These are phyloP conservation scores for Zaprionus tsacasi DNA, from an alignment of 1,140 invertebrate genomes.

Conservation along the genomic window DNA sequence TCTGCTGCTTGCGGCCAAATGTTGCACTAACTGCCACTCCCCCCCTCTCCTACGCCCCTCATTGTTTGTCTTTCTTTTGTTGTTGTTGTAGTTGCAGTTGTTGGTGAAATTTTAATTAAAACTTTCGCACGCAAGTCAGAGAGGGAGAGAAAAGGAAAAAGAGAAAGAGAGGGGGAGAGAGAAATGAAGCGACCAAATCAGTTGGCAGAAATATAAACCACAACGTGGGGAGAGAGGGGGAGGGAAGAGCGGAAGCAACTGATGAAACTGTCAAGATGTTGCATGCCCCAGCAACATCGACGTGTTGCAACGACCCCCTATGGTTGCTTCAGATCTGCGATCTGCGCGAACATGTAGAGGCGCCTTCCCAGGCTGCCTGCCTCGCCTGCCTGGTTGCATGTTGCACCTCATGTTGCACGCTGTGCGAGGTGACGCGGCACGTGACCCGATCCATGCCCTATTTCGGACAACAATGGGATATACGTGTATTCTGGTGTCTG, in stretches of 20 bases:
- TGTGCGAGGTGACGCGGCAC: constrained; percentile 49
- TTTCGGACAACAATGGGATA: constrained; percentile 38
- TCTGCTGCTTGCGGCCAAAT: constrained; percentile 29
- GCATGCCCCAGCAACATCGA: constrained; percentile 6
- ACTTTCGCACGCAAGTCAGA: constrained; percentile 35
- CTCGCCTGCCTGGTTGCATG: constrained; percentile 7
- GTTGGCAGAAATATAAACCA: constrained; percentile 28
- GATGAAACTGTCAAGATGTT: constrained; percentile 51
- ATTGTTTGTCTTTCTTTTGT: constrained; percentile 17
- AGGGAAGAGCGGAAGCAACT: background rate
- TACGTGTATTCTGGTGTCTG: background rate
- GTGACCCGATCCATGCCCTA: constrained; percentile 50
- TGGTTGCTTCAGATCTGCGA: constrained; percentile 6
- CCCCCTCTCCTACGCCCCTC: background rate
- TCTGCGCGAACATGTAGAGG: constrained; percentile 14
- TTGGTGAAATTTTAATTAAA: constrained; percentile 65
- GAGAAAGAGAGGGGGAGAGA: background rate
- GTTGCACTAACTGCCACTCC: constrained; percentile 29
- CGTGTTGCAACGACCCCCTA: constrained; percentile 34
- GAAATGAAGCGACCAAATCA: constrained; percentile 19
- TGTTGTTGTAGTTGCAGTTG: background rate
- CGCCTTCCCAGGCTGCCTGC: constrained; percentile 13
- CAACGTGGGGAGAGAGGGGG: background rate
- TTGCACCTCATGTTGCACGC: constrained; percentile 41
- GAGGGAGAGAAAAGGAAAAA: background rate